Evolutionary conservation across 2,113 vertebrate species (phyloP).

Genomic region (Zosterops japonicus): DNA sequence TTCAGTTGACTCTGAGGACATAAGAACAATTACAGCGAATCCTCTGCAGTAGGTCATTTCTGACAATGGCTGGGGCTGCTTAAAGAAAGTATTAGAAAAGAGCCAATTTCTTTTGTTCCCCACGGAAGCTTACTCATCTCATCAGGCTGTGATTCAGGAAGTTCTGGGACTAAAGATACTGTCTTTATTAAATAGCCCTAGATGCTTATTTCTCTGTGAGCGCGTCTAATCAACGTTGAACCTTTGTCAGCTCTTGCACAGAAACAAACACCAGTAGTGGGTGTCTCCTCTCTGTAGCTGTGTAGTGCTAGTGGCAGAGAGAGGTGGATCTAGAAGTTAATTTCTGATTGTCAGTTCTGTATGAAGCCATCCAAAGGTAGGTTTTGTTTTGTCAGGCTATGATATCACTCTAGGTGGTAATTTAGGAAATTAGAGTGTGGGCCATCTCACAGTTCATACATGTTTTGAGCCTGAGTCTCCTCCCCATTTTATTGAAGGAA

Average conservation of each 20-base stretch:
- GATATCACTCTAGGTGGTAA: background rate
- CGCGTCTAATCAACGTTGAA: background rate
- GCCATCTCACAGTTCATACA: accelerated
- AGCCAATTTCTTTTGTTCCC: background rate
- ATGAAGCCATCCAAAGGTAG: background rate
- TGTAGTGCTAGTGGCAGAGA: background rate
- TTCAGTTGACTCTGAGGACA: background rate
- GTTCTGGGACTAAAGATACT: background rate
- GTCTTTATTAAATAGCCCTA: background rate
- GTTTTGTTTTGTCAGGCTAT: background rate
- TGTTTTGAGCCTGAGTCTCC: background rate
- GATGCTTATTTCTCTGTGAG: background rate
- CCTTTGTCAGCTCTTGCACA: background rate
- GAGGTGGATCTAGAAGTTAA: background rate
- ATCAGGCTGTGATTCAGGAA: background rate
- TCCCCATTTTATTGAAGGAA: background rate
- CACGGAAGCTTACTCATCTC: background rate
- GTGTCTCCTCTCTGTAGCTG: background rate
- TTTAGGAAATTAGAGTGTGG: background rate
- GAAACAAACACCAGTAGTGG: background rate
- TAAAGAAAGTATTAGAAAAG: background rate
- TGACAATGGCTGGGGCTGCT: background rate
- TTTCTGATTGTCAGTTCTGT: background rate
- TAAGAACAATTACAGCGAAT: background rate
- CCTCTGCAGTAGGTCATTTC: background rate